Percentiles rank a stretch among this genome's conserved stretches.
phyloP scores from a whole-genome alignment of 2,797 vertebrate species.

The Coluber constrictor region DNA sequence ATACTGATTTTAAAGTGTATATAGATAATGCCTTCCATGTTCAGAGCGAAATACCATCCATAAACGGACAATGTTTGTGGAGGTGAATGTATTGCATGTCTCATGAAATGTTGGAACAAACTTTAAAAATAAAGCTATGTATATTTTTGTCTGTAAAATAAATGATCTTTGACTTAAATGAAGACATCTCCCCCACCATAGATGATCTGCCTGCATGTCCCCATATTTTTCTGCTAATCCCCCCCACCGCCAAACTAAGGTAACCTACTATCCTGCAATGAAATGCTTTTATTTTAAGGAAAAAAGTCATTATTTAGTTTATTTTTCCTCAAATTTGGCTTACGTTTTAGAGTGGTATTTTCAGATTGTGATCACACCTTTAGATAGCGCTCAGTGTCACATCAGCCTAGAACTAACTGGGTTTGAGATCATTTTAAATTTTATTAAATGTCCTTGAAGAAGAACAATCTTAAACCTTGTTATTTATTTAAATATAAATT shows the following conservation, averaged over 20 bases:
- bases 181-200: constrained; percentile 1
- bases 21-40: constrained; percentile 25
- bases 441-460: background rate
- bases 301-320: background rate
- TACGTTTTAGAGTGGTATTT: background rate
- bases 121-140: constrained; percentile 60
- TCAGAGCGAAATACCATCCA: constrained; percentile 37
- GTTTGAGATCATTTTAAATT: background rate
- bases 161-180: constrained; percentile 63
- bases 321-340: background rate
- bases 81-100: background rate
- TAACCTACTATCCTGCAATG: background rate
- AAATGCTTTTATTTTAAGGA: background rate
- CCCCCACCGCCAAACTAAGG: too few relatives aligned
- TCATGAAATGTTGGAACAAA: constrained; percentile 4
- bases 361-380: background rate
- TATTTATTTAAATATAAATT: background rate
- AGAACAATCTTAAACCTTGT: background rate
- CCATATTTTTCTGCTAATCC: background rate
- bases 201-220: background rate
- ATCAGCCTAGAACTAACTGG: background rate
- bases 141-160: constrained; percentile 70
- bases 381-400: background rate
- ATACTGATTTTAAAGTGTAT: constrained; percentile 42
- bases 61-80: constrained; percentile 35